phyloP scores from a whole-genome alignment of 1,140 invertebrate genomes.

The Pomphorhynchus laevis region DNA sequence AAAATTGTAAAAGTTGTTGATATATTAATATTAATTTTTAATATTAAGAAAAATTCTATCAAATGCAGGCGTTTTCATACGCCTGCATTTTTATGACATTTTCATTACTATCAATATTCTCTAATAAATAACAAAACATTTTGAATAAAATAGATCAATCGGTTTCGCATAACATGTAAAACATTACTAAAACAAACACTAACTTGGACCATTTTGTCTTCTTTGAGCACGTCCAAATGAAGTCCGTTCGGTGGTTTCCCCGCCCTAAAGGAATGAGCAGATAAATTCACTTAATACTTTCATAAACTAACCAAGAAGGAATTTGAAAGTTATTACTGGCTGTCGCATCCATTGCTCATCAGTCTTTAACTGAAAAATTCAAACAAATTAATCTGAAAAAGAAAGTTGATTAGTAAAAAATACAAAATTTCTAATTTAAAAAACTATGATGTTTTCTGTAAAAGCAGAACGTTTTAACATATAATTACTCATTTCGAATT shows the following conservation, averaged over 20 bases:
- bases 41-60: too few relatives aligned
- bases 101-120: too few relatives aligned
- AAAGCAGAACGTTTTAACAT: too few relatives aligned
- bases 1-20: too few relatives aligned
- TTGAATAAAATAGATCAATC: too few relatives aligned
- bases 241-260: slow-evolving; percentile 71
- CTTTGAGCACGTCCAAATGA: slow-evolving; percentile 84
- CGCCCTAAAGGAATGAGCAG: slow-evolving; percentile 33
- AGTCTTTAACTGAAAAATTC: neutral
- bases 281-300: neutral
- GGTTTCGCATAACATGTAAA: neutral
- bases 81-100: too few relatives aligned
- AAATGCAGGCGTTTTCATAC: too few relatives aligned
- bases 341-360: neutral
- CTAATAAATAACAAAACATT: too few relatives aligned
- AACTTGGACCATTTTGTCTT: slow-evolving; percentile 59
- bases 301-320: neutral
- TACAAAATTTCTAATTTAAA: neutral
- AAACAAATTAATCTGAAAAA: neutral
- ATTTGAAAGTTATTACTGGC: neutral
- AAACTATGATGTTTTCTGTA: too few relatives aligned
- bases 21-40: too few relatives aligned
- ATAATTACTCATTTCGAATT: too few relatives aligned
- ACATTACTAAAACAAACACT: neutral
- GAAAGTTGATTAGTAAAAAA: neutral